These are phyloP conservation scores for Steinernema khuongi DNA, from an alignment of 1,140 invertebrate genomes.

Conservation along the genomic window DNA sequence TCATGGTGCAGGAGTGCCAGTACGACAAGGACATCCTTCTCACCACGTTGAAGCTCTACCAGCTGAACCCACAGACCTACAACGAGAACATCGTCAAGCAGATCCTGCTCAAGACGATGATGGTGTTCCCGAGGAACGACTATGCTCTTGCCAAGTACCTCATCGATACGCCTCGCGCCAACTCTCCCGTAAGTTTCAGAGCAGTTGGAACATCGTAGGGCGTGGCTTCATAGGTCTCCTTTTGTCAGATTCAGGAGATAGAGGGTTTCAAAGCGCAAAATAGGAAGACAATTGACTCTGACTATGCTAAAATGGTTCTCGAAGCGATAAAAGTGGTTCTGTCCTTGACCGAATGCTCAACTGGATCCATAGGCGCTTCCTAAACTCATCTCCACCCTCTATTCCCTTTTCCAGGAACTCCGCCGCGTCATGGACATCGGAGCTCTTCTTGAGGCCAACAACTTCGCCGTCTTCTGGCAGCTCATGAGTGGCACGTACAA, in stretches of 20 bases:
- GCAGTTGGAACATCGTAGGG: neutral
- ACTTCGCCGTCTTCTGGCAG: slow-evolving; percentile 63
- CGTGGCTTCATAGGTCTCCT: neutral
- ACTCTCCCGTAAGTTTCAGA: slow-evolving; percentile 39
- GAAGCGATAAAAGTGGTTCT: too few species aligned
- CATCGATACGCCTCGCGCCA: slow-evolving; percentile 47
- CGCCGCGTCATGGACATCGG: slow-evolving; percentile 50
- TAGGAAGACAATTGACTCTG: too few species aligned
- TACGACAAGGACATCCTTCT: slow-evolving; percentile 57
- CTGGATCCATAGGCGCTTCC: too few species aligned
- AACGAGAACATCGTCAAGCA: slow-evolving; percentile 48
- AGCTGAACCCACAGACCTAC: slow-evolving; percentile 52
- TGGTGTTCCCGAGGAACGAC: slow-evolving; percentile 54
- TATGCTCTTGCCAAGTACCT: slow-evolving; percentile 56
- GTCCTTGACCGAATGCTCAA: too few species aligned
- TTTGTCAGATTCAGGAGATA: too few species aligned
- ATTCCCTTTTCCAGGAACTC: too few species aligned
- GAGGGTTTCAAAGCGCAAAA: too few species aligned
- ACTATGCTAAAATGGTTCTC: too few species aligned
- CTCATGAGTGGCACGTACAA: slow-evolving; percentile 67
- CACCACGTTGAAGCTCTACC: slow-evolving; percentile 56
- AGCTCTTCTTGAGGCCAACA: slow-evolving; percentile 51
- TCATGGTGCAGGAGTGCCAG: slow-evolving; percentile 46
- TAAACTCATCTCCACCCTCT: too few species aligned
- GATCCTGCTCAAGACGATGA: slow-evolving; percentile 54